Conservation (phyloP, 2,888 invertebrate species). For the Diplazon laetatorius region DNA sequence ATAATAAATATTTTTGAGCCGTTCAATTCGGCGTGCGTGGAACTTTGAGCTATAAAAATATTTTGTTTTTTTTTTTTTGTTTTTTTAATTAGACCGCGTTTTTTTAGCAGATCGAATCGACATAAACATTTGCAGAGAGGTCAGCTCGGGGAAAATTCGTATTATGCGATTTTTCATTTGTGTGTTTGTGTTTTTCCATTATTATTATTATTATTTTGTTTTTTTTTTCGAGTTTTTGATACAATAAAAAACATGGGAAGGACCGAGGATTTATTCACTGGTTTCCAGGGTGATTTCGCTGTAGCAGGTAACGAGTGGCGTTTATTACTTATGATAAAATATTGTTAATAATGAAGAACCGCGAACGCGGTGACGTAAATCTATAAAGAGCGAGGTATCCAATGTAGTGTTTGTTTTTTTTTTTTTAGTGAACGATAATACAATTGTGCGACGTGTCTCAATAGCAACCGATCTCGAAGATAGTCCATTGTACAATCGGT, state of each 20-base stretch:
- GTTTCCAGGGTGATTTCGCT: not conserved
- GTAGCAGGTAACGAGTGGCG: slow-evolving; percentile 34
- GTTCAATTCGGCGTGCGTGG: slow-evolving; percentile 58
- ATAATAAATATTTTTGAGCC: slow-evolving; percentile 50
- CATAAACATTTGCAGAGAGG: slow-evolving; percentile 28
- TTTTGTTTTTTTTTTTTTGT: slow-evolving; percentile 39
- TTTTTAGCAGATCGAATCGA: slow-evolving; percentile 59
- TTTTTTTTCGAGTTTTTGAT: not conserved
- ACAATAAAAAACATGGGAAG: slow-evolving; percentile 17
- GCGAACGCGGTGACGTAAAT: slow-evolving; percentile 53
- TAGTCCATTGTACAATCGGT: slow-evolving; percentile 33
- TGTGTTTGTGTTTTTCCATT: not conserved
- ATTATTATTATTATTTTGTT: not conserved
- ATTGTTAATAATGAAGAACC: slow-evolving; percentile 52
- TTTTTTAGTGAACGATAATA: slow-evolving; percentile 15
- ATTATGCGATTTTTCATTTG: not conserved
- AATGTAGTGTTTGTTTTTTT: slow-evolving; percentile 40
- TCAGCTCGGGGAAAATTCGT: slow-evolving; percentile 13
- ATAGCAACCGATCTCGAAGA: slow-evolving; percentile 42
- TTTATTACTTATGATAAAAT: slow-evolving; percentile 44
- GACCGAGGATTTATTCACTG: slow-evolving; percentile 8
- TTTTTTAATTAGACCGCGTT: slow-evolving; percentile 66
- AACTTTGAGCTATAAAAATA: slow-evolving; percentile 69
- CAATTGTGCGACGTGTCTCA: slow-evolving; percentile 51
- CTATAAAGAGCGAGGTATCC: slow-evolving; percentile 43